These are phyloP conservation scores for Drosophila littoralis DNA, from an alignment of 1,140 invertebrate species.

Conservation along the genomic window DNA sequence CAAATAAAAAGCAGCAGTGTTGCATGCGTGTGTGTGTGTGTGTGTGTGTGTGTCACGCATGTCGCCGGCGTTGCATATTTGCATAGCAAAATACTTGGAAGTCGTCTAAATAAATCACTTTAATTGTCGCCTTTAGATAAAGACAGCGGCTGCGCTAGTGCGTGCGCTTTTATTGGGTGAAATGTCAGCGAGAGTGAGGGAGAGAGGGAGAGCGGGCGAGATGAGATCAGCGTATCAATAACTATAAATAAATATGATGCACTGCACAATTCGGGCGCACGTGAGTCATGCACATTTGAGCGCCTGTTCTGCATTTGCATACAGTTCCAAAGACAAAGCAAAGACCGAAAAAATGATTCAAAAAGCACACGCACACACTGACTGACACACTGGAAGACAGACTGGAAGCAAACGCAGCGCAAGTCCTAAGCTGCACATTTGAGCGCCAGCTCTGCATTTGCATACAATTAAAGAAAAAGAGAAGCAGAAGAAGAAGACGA, in stretches of 20 bases:
- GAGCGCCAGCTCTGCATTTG: slow-evolving; percentile 8
- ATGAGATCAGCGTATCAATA: slow-evolving; percentile 21
- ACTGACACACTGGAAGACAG: slow-evolving; percentile 7
- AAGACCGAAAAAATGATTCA: background rate
- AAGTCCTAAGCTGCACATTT: slow-evolving; percentile 24
- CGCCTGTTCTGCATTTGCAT: slow-evolving; percentile 11
- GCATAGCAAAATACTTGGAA: slow-evolving; percentile 48
- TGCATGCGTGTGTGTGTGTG: background rate
- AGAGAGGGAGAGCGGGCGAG: background rate
- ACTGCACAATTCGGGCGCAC: slow-evolving; percentile 25
- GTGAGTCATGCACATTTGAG: slow-evolving; percentile 26
- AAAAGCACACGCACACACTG: background rate
- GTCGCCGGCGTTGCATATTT: slow-evolving; percentile 40
- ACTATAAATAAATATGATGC: slow-evolving; percentile 43
- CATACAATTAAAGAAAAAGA: slow-evolving; percentile 3
- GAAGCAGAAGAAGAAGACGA: background rate
- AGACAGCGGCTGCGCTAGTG: slow-evolving; percentile 24
- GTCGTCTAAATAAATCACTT: slow-evolving; percentile 58
- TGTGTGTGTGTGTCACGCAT: background rate
- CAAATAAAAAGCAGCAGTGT: slow-evolving; percentile 29
- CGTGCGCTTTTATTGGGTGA: slow-evolving; percentile 57
- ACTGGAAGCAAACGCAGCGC: background rate
- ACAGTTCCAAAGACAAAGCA: background rate
- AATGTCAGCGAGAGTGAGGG: slow-evolving; percentile 23
- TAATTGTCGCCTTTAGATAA: slow-evolving; percentile 63